phyloP scores from a whole-genome alignment of 2,113 vertebrate species.

The Haemorhous mexicanus region DNA sequence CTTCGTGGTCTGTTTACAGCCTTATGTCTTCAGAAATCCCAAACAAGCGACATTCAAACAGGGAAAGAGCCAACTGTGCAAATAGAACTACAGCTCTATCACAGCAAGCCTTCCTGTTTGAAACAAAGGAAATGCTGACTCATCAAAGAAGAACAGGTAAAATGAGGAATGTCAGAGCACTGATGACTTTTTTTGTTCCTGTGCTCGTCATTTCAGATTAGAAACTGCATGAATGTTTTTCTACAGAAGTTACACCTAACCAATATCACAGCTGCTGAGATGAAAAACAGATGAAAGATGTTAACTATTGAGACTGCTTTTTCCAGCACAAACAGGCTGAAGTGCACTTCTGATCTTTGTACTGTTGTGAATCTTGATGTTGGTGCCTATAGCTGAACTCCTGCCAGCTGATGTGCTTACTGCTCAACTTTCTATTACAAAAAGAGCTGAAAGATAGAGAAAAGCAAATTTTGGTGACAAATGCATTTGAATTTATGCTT shows the following conservation, averaged over 20 bases:
- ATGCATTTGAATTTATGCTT: not conserved
- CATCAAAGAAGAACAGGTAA: not conserved
- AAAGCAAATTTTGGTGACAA: not conserved
- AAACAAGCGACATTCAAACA: conserved; percentile 29
- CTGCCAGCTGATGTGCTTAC: not conserved
- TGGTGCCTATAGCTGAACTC: not conserved
- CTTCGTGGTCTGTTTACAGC: not conserved
- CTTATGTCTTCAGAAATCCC: not conserved
- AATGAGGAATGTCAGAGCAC: not conserved
- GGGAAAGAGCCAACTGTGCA: not conserved
- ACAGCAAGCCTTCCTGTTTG: not conserved
- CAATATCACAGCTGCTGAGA: not conserved
- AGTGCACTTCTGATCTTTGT: not conserved
- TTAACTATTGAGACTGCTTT: not conserved
- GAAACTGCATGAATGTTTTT: not conserved
- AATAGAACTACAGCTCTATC: not conserved
- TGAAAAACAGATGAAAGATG: not conserved
- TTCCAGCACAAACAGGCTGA: not conserved
- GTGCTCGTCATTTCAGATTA: not conserved
- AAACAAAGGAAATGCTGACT: not conserved
- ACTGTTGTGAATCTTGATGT: not conserved
- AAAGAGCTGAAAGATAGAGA: not conserved
- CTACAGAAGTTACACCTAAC: not conserved
- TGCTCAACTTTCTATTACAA: not conserved
- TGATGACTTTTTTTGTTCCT: not conserved